phyloP scores from a whole-genome alignment of 2,888 invertebrate genomes.

The Hyppa rectilinea region DNA sequence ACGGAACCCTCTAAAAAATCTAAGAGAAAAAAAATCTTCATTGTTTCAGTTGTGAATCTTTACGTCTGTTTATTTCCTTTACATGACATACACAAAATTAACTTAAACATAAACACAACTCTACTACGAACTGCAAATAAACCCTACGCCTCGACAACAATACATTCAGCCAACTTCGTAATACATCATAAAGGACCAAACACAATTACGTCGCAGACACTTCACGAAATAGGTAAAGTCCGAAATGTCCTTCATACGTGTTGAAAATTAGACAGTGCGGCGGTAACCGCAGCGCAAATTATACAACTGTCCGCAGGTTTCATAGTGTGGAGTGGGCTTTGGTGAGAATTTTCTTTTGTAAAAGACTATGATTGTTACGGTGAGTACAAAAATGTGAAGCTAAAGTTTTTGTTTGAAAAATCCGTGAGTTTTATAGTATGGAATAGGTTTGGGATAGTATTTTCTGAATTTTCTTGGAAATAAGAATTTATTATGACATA shows the following conservation, averaged over 20 bases:
- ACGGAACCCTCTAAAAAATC: too few species aligned
- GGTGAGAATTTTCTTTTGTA: neutral
- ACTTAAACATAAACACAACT: neutral
- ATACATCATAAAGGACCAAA: conserved; percentile 59
- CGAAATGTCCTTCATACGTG: conserved; percentile 66
- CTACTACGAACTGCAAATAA: conserved; percentile 29
- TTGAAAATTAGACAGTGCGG: conserved; percentile 65
- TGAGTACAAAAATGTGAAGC: too few species aligned
- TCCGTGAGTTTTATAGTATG: conserved; percentile 41
- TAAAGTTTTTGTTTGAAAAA: too few species aligned
- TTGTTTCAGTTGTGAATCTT: neutral
- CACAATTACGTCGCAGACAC: conserved; percentile 60
- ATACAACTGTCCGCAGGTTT: conserved; percentile 56
- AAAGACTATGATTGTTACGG: too few species aligned
- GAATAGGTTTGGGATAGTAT: conserved; percentile 39
- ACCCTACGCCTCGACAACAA: conserved; percentile 20
- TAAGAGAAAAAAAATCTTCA: too few species aligned
- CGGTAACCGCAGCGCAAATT: conserved; percentile 64
- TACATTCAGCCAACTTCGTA: conserved; percentile 43
- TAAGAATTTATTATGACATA: too few species aligned
- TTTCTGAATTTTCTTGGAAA: too few species aligned
- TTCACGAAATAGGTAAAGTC: conserved; percentile 64
- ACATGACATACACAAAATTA: neutral
- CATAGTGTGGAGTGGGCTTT: conserved; percentile 45
- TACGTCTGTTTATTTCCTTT: neutral